Evolutionary conservation across 35 echinoderm and acorn worm species (phyloP).

Genomic region (Anneissia japonica): DNA sequence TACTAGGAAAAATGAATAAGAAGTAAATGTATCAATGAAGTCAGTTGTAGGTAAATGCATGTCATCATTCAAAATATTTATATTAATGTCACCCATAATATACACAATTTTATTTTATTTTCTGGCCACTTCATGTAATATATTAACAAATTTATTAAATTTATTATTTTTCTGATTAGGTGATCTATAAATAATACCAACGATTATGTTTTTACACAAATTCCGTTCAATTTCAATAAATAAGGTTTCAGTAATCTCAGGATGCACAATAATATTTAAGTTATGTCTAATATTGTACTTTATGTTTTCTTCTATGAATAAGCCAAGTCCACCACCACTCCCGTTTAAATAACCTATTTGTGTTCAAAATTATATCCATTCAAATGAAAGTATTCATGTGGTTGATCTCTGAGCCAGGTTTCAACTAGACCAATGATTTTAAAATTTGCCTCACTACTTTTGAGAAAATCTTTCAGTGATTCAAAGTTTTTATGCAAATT

Average conservation of each 20-base stretch:
- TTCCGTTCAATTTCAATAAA: not conserved
- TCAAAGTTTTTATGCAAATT: not conserved
- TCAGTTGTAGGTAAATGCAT: slow-evolving; percentile 8
- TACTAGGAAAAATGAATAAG: not conserved
- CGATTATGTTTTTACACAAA: not conserved
- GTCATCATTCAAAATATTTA: slow-evolving; percentile 7
- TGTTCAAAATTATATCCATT: not conserved
- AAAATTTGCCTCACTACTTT: not conserved
- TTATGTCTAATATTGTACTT: not conserved
- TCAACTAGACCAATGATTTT: not conserved
- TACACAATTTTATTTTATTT: slow-evolving; percentile 7
- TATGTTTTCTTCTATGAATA: not conserved
- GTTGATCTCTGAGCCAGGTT: not conserved
- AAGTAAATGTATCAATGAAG: slow-evolving; percentile 1
- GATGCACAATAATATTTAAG: not conserved
- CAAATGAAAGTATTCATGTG: not conserved
- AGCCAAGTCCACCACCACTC: not conserved
- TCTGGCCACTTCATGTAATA: not conserved
- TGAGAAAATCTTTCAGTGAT: not conserved
- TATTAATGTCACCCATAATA: not conserved
- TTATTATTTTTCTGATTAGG: not conserved
- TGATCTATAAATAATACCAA: not conserved
- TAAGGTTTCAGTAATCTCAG: slow-evolving; percentile 1
- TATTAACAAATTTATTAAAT: slow-evolving; percentile 2
- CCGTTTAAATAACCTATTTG: not conserved